Percentiles rank a stretch among this genome's conserved stretches.
These are phyloP conservation scores for Leptinotarsa texana DNA, from an alignment of 1,140 invertebrate genomes.

Conservation along the genomic window DNA sequence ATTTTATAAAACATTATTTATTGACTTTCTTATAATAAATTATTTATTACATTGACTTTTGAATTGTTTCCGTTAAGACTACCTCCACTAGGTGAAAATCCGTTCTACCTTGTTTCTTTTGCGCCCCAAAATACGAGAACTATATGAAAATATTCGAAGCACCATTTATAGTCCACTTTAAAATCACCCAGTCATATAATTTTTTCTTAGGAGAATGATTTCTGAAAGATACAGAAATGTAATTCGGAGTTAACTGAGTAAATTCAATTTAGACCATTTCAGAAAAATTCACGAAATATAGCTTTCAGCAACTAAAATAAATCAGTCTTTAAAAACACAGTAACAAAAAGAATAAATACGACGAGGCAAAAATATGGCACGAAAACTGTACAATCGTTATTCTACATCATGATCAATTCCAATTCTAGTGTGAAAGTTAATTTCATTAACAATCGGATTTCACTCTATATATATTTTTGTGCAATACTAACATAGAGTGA, in stretches of 20 bases:
- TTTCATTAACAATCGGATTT: not conserved
- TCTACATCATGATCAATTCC: constrained; percentile 11
- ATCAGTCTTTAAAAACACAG: constrained; percentile 10
- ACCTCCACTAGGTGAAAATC: constrained; percentile 1
- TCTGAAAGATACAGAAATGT: too few species aligned
- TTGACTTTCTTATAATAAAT: constrained; percentile 30
- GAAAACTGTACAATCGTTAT: constrained; percentile 9
- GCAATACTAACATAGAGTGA: not conserved
- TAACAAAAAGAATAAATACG: constrained; percentile 1
- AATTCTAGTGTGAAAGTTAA: not conserved
- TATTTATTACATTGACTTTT: constrained; percentile 24
- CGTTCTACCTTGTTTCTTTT: not conserved
- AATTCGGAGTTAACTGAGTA: too few species aligned
- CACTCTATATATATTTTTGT: not conserved
- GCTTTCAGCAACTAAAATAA: not conserved
- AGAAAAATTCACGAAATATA: not conserved
- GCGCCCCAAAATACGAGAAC: not conserved
- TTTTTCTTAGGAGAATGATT: too few species aligned
- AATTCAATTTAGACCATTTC: too few species aligned
- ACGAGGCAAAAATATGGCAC: constrained; percentile 23
- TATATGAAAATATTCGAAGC: not conserved
- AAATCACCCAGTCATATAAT: not conserved
- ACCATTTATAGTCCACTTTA: not conserved
- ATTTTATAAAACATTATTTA: constrained; percentile 31
- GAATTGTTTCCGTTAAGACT: not conserved